Percentiles rank a stretch among this genome's conserved stretches.
phyloP scores from a whole-genome alignment of 2,888 invertebrate genomes.

The Lissonota sp. region DNA sequence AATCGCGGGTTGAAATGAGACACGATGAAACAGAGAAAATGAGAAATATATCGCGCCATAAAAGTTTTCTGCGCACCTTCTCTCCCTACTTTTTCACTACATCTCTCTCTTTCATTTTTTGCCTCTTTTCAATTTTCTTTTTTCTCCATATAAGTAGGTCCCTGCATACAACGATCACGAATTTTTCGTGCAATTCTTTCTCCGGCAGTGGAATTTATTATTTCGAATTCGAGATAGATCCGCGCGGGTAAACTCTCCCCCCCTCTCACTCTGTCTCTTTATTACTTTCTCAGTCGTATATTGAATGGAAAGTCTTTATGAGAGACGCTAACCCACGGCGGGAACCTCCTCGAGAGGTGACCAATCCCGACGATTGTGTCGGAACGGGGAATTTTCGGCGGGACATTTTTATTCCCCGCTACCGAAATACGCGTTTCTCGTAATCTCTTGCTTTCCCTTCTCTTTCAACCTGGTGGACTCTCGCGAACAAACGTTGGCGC shows the following conservation, averaged over 20 bases:
- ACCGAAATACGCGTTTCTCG: constrained; percentile 56
- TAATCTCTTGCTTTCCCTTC: constrained; percentile 30
- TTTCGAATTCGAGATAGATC: constrained; percentile 26
- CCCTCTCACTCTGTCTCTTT: background rate
- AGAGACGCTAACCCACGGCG: constrained; percentile 38
- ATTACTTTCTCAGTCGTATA: constrained; percentile 3
- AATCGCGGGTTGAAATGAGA: constrained; percentile 43
- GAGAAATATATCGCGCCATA: constrained; percentile 40
- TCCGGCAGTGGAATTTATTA: constrained; percentile 35
- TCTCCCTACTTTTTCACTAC: constrained; percentile 6
- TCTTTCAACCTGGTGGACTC: constrained; percentile 5
- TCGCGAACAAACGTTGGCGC: background rate
- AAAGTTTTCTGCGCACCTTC: constrained; percentile 60
- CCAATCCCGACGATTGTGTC: constrained; percentile 53
- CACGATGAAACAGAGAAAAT: constrained; percentile 22
- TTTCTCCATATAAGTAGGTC: constrained; percentile 69
- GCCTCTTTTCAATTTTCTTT: constrained; percentile 51
- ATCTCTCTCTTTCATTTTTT: constrained; percentile 59
- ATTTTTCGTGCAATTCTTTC: constrained; percentile 36
- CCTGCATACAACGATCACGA: constrained; percentile 74
- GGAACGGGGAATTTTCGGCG: constrained; percentile 61
- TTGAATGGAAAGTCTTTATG: constrained; percentile 58
- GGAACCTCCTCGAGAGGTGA: constrained; percentile 36
- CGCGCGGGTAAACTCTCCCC: background rate
- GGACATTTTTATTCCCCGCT: constrained; percentile 48